Conservation (phyloP, 2,797 vertebrate genomes). For the Sebastolobus altivelis region DNA sequence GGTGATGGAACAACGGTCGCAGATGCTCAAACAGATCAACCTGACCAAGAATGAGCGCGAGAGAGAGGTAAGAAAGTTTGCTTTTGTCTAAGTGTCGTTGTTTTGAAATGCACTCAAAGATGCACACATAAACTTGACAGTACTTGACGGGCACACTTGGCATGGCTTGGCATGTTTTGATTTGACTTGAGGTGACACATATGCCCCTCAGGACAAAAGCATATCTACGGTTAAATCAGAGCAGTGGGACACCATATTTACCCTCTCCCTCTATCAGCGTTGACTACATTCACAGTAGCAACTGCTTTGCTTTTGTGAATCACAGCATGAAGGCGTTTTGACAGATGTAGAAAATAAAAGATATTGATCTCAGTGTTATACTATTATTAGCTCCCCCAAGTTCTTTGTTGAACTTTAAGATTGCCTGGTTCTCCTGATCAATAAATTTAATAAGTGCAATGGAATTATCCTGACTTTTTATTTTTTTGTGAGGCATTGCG, state of each 20-base stretch:
- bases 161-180: conserved; percentile 45
- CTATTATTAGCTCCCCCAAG: conserved; percentile 3
- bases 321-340: conserved; percentile 38
- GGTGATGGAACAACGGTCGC: conserved; percentile 97
- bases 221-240: conserved; percentile 41
- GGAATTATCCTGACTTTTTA: background rate
- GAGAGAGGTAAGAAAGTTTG: conserved; percentile 88
- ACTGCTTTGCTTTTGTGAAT: conserved; percentile 21
- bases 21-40: conserved; percentile 99
- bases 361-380: conserved; percentile 36
- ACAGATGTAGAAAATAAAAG: conserved; percentile 24
- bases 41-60: conserved; percentile 96
- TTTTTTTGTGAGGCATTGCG: background rate
- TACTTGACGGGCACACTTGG: conserved; percentile 56
- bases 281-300: conserved; percentile 20
- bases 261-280: conserved; percentile 37
- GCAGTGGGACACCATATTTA: conserved; percentile 58
- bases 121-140: conserved; percentile 32
- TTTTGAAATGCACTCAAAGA: conserved; percentile 22
- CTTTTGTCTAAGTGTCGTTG: conserved; percentile 21
- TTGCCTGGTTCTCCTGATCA: background rate
- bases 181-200: conserved; percentile 62
- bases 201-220: conserved; percentile 58
- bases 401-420: conserved; percentile 10
- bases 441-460: background rate